Evolutionary conservation across 2,113 vertebrate genomes (phyloP), one percentile per base, ranked within the genome.

Genomic region (Sterrhoptilus dennistouni): DNA sequence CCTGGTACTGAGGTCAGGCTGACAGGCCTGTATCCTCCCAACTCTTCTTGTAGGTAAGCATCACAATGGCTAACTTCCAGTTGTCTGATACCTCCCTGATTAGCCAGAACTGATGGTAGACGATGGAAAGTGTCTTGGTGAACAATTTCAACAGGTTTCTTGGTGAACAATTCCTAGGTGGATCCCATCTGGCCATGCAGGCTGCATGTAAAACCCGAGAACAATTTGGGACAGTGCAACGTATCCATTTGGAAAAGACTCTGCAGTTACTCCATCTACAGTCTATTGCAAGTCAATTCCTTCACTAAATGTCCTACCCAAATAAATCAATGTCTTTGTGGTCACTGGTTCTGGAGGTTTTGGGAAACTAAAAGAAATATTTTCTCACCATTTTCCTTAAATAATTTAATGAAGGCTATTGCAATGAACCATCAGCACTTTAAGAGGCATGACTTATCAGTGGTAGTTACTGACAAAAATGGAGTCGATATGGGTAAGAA

Each of bases 311-410:
- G 31, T 50, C 63, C 20, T 50, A 60, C 63, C 77, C 36, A 95
- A 33, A 95, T 40, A 59, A 94, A 65, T 13, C 25, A 29, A 57
- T 50, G 2, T 33, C 56, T 85, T 17, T 45, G 21, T 64, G 5
- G 12, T 36, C 18, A 44, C 59, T 63, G 23, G 42, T 93, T 91
- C 72, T 81, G 70, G 40, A 81, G 18, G 4, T 87, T 60, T 77
- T 45, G 45, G 13, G 50, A 87, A 92, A 74, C 22, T 23, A 80
- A 68, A 52, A 95, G 21, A 66, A 45, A 59, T 69, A 17, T 20
- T 60, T 96, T 95, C 8, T 80, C 36, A 91, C 74, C 36, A 65
- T 94, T 97, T 89, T 56, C 44, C 53, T 89, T 66, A 68, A 77
- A 75, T 36, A 16, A 61, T 77, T 18, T 72, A 77, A 33, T 50